phyloP scores from a whole-genome alignment of 1,140 invertebrate genomes.

The Pygmarrhopalites habei region DNA sequence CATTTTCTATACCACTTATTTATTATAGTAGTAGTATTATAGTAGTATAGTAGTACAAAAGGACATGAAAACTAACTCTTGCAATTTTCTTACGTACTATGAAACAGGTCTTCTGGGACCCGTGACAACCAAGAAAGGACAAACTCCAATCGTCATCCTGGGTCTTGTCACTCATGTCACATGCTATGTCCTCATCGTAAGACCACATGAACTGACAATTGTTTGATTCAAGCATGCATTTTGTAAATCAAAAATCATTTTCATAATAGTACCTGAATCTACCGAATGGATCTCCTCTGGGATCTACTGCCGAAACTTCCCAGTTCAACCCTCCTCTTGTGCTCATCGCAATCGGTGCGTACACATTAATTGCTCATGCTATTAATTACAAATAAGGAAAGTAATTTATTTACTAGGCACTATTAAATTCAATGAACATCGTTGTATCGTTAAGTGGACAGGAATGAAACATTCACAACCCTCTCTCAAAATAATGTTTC shows the following conservation, averaged over 20 bases:
- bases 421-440: not conserved
- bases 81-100: too few species aligned
- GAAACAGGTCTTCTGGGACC: conserved; percentile 70
- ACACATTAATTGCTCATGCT: conserved; percentile 27
- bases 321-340: conserved; percentile 24
- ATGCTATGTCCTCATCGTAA: conserved; percentile 26
- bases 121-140: conserved; percentile 54
- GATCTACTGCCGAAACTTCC: conserved; percentile 21
- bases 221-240: too few species aligned
- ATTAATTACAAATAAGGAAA: not conserved
- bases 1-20: too few species aligned
- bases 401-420: not conserved
- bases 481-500: too few species aligned
- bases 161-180: conserved; percentile 26
- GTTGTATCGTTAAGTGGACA: not conserved
- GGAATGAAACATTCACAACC: not conserved
- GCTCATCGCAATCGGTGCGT: conserved; percentile 24
- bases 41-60: too few species aligned
- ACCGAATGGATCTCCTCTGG: conserved; percentile 27
- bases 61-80: too few species aligned
- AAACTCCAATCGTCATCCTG: conserved; percentile 35
- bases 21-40: too few species aligned
- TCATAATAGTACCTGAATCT: conserved; percentile 39
- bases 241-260: too few species aligned
- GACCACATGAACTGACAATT: too few species aligned